These are phyloP conservation scores for Hemibagrus wyckioides DNA, from an alignment of 2,113 vertebrate genomes.

Conservation along the genomic window DNA sequence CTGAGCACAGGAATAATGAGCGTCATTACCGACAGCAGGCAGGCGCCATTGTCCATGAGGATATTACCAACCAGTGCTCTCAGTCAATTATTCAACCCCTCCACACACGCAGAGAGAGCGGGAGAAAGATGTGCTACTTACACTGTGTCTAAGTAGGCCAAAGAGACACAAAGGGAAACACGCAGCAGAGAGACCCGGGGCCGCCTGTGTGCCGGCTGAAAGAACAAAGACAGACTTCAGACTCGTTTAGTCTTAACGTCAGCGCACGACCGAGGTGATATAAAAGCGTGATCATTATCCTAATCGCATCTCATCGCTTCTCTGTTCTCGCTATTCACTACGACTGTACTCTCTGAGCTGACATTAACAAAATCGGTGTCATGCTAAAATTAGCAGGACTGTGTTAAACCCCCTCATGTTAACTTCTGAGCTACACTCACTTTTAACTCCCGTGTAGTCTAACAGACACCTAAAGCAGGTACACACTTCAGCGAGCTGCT, in stretches of 20 bases:
- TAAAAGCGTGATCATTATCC: constrained; percentile 6
- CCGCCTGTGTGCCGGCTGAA: background rate
- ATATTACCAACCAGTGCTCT: constrained; percentile 53
- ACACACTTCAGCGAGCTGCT: background rate
- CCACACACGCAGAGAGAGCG: constrained; percentile 39
- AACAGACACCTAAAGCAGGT: background rate
- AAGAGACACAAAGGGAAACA: constrained; percentile 70
- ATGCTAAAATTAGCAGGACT: background rate
- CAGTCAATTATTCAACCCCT: constrained; percentile 56
- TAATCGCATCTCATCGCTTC: background rate
- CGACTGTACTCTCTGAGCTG: background rate
- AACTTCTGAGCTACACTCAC: background rate
- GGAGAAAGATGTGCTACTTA: constrained; percentile 72
- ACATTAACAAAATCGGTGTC: background rate
- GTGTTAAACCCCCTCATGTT: background rate
- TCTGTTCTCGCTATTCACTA: background rate
- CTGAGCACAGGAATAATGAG: constrained; percentile 54
- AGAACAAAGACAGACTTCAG: constrained; percentile 23
- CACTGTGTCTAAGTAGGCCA: constrained; percentile 75
- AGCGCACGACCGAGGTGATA: background rate
- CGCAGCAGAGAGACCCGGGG: constrained; percentile 47
- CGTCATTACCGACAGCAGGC: constrained; percentile 57
- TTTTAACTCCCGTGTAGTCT: background rate
- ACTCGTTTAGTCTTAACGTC: constrained; percentile 3
- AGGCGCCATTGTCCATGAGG: constrained; percentile 51